These are phyloP conservation scores for Heliconius cydno DNA, from an alignment of 2,888 invertebrate genomes.

Conservation along the genomic window DNA sequence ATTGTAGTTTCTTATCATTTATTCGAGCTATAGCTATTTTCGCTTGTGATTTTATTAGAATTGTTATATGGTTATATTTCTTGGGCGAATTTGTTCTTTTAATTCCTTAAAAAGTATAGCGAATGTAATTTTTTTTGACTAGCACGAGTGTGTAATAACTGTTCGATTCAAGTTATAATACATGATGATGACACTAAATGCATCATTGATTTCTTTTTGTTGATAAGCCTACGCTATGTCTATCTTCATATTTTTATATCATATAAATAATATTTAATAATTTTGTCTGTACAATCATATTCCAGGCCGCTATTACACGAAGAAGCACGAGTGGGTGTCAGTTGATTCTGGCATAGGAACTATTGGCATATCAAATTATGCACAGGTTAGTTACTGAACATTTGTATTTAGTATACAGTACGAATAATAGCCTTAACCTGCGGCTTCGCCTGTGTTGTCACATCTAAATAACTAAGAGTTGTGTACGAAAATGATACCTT, in stretches of 20 bases:
- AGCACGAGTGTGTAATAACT: background rate
- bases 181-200: too few species aligned
- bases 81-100: background rate
- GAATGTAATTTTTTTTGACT: background rate
- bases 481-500: too few species aligned
- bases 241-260: too few species aligned
- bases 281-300: background rate
- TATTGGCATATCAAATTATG: conserved; percentile 93
- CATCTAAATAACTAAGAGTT: too few species aligned
- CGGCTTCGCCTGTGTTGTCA: too few species aligned
- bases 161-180: too few species aligned
- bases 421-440: too few species aligned
- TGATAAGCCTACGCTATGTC: too few species aligned
- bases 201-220: too few species aligned
- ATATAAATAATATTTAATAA: background rate
- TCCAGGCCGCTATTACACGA: conserved; percentile 87
- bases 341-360: conserved; percentile 88
- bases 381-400: conserved; percentile 81
- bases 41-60: background rate
- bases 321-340: conserved; percentile 95
- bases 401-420: background rate
- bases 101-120: background rate
- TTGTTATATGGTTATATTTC: background rate
- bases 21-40: background rate
- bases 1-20: background rate